Evolutionary conservation across 92 coral and sea anemone genomes (phyloP), one percentile per base, ranked within the genome.

Genomic region (Phymanthus crucifer): DNA sequence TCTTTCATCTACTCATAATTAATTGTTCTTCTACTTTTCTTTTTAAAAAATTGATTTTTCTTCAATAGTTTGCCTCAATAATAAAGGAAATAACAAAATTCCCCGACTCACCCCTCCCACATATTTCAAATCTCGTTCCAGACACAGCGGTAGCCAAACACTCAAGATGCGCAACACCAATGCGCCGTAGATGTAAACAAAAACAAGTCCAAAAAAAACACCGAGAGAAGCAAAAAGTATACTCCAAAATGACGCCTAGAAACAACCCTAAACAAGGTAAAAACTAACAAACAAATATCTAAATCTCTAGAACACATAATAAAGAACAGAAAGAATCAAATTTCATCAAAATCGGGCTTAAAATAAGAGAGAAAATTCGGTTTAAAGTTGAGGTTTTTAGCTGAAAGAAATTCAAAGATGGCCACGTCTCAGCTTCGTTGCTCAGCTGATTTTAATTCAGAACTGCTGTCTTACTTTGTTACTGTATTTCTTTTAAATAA

Each of bases 171-270:
- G 27, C 64, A 1, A 19, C 21, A 3, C 27, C 0, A 21, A 14
- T 54, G 64, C 64, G 64, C 31, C 6, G 31, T 54, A 54, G 64
- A 54, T 54, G 64, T 54, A 54, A 54, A 54, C 64, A 54, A 54
- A 54, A 54, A n/a, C 29, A 54, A 2, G 31, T n/a, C 64, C 29
- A 21, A 11, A 45, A 45, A 45, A 21, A 54, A 54, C 27, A 24
- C 6, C 1, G 27, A 54, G 8, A 21, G 26, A 54, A 24, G 31
- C 64, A 54, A 21, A 21, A 3, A 54, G 4, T 6, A 14, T 11
- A 0, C 64, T 0, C 9, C 64, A 54, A 1, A 21, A 54, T 54
- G 64, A 54, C 64, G 14, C 64, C 64, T 54, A 54, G n/a, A 54
- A n/a, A 54, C 10, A 7, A 10, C n/a, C n/a, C 2, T 21, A 54